phyloP scores from a whole-genome alignment of 2,113 vertebrate genomes.

The Asarcornis scutulata region DNA sequence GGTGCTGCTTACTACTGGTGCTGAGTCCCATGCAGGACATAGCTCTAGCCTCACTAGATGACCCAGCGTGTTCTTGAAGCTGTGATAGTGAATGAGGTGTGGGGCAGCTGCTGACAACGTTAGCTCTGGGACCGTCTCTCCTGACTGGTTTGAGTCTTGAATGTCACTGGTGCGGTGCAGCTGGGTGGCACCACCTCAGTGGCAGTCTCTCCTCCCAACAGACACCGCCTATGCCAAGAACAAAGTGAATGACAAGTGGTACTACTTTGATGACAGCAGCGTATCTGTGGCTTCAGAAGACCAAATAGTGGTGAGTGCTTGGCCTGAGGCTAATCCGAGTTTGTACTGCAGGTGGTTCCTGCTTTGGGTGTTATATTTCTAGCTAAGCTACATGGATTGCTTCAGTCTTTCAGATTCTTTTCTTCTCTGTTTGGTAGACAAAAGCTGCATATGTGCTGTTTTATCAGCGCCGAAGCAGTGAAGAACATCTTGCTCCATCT shows the following conservation, averaged over 20 bases:
- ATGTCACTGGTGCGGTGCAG: fast-evolving
- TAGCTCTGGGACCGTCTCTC: background rate
- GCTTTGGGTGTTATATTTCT: fast-evolving
- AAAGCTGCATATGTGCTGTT: conserved; percentile 97
- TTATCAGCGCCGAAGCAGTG: conserved; percentile 89
- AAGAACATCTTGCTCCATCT: conserved; percentile 70
- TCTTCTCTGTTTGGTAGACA: conserved; percentile 78
- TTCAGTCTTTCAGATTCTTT: background rate
- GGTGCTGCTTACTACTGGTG: too few species aligned
- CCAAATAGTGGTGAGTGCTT: conserved; percentile 93
- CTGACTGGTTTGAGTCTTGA: background rate
- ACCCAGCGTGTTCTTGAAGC: background rate
- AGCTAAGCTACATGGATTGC: background rate
- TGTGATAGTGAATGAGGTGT: background rate
- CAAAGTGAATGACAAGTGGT: conserved; percentile 90
- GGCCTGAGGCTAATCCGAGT: background rate
- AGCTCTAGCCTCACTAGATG: background rate
- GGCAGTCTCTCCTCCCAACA: conserved; percentile 67
- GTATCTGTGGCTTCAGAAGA: conserved; percentile 93
- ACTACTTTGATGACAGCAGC: conserved; percentile 95
- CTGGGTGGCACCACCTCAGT: background rate
- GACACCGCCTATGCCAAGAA: conserved; percentile 96
- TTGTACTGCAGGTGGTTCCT: background rate
- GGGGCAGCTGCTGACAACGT: background rate
- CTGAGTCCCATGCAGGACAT: too few species aligned